These are phyloP conservation scores for Callosobruchus maculatus DNA, from an alignment of 2,888 invertebrate genomes.

Conservation along the genomic window DNA sequence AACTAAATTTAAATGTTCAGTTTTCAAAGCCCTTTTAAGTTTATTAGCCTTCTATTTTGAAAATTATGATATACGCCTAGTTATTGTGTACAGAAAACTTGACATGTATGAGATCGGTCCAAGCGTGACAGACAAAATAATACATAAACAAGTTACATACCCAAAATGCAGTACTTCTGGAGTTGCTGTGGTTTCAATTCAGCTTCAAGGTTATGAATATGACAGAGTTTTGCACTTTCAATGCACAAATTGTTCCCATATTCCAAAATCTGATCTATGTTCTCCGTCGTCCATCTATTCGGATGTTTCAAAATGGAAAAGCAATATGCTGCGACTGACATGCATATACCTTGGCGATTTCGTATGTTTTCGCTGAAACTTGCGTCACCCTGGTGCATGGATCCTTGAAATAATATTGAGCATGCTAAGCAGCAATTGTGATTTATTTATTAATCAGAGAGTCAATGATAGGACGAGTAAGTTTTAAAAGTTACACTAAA, in stretches of 20 bases:
- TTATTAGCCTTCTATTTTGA: no score
- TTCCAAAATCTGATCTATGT: conserved; percentile 57
- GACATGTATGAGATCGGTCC: no score
- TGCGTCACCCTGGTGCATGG: conserved; percentile 43
- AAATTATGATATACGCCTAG: no score
- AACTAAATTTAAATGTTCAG: no score
- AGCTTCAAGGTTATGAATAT: conserved; percentile 34
- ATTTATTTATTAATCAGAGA: no score
- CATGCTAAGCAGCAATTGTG: no score
- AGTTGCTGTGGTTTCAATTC: conserved; percentile 50
- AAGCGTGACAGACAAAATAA: background rate
- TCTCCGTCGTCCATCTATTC: conserved; percentile 59
- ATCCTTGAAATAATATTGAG: no score
- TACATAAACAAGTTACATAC: conserved; percentile 21
- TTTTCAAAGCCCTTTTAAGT: no score
- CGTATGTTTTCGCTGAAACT: conserved; percentile 34
- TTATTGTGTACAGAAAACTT: no score
- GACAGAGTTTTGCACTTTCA: conserved; percentile 36
- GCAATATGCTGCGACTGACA: conserved; percentile 59
- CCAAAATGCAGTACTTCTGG: conserved; percentile 49
- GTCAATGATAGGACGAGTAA: no score
- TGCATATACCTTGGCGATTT: conserved; percentile 54
- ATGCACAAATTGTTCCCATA: conserved; percentile 54
- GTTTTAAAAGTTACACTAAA: no score
- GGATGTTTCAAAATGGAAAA: conserved; percentile 58